Evolutionary conservation across 2,888 invertebrate species (phyloP).

Genomic region (Neoitamus cyanurus): DNA sequence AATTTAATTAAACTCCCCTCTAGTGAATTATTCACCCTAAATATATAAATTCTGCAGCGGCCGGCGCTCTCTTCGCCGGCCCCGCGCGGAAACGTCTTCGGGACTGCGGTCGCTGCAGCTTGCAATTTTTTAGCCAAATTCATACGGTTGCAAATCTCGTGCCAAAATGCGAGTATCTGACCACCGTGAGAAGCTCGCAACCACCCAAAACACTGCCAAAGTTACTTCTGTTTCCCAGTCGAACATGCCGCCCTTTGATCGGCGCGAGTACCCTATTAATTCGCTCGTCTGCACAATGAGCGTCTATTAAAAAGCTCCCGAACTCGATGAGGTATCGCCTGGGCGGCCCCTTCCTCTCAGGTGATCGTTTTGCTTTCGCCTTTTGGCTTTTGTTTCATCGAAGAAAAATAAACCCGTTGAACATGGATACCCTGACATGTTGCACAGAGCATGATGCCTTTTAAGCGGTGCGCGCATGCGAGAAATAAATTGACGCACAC

Average conservation of each 20-base stretch:
- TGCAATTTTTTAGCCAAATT: not conserved
- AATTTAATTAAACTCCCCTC: constrained; percentile 47
- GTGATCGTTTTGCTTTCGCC: not conserved
- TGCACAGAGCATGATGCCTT: not conserved
- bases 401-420: not conserved
- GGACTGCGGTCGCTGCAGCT: not conserved
- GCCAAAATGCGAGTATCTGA: not conserved
- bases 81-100: not conserved
- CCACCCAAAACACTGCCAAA: not conserved
- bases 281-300: not conserved
- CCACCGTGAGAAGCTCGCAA: not conserved
- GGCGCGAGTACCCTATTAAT: not conserved
- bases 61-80: not conserved
- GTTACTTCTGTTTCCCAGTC: no score
- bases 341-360: not conserved
- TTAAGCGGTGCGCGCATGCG: constrained; percentile 8
- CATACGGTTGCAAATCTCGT: not conserved
- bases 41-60: constrained; percentile 24
- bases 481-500: not conserved
- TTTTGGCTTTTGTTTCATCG: not conserved
- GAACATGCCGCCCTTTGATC: not conserved
- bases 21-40: constrained; percentile 35
- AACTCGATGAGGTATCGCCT: not conserved
- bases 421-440: constrained; percentile 9
- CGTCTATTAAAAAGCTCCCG: not conserved